A percentile compares a stretch with the other conserved stretches of the same genome.
These are phyloP conservation scores for Salvelinus sp. DNA, from an alignment of 2,113 vertebrate genomes.

Conservation along the genomic window DNA sequence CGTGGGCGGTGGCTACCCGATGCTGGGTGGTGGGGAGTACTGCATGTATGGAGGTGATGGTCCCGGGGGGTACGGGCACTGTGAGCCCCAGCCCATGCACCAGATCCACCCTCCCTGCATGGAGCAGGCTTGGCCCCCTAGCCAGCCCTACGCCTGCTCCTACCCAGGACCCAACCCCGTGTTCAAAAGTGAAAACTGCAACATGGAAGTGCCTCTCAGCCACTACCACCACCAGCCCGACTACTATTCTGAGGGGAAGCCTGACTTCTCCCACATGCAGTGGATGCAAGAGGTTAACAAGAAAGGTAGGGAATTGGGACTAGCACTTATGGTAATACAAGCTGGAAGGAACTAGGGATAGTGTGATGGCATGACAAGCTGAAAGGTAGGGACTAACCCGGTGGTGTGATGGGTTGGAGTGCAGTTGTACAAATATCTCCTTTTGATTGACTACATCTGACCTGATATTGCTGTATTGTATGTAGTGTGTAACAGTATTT, in stretches of 20 bases:
- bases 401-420: too few species aligned
- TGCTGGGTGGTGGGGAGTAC: constrained; percentile 80
- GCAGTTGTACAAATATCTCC: too few species aligned
- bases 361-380: too few species aligned
- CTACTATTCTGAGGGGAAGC: constrained; percentile 86
- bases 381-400: neutral
- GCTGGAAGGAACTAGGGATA: neutral
- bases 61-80: constrained; percentile 78
- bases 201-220: constrained; percentile 87
- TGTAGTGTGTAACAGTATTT: too few species aligned
- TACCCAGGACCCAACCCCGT: constrained; percentile 77
- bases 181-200: constrained; percentile 88
- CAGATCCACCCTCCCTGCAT: constrained; percentile 77
- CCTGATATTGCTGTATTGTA: too few species aligned
- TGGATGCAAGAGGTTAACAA: constrained; percentile 85
- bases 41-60: constrained; percentile 85
- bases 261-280: constrained; percentile 86
- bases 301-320: constrained; percentile 82
- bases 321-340: too few species aligned
- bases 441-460: too few species aligned
- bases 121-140: constrained; percentile 89
- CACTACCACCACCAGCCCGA: constrained; percentile 88
- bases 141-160: constrained; percentile 85
- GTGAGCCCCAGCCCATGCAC: constrained; percentile 84
- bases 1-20: constrained; percentile 75